These are phyloP conservation scores for Agrotis puta DNA, from an alignment of 2,888 invertebrate species.

Conservation along the genomic window DNA sequence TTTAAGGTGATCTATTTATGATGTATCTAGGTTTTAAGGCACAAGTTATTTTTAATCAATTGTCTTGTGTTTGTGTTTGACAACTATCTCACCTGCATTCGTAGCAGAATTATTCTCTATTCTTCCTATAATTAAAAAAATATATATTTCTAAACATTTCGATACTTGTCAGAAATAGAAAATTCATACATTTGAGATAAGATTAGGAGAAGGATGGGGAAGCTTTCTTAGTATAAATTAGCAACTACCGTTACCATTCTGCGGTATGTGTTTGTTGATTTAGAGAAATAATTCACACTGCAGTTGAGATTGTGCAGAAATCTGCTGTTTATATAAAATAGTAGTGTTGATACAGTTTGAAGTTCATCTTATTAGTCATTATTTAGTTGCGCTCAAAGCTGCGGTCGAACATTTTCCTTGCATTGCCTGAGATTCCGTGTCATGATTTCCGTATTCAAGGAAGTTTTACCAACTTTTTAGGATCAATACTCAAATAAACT, in stretches of 20 bases:
- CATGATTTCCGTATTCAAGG: no score
- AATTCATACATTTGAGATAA: no score
- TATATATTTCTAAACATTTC: no score
- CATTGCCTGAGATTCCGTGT: no score
- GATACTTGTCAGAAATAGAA: background rate
- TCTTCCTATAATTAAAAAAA: no score
- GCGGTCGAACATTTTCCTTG: background rate
- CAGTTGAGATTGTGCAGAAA: constrained; percentile 43
- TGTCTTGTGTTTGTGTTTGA: background rate
- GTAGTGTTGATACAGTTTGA: background rate
- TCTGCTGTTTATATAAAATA: constrained; percentile 31
- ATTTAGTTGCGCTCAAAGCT: background rate
- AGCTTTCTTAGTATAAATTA: constrained; percentile 27
- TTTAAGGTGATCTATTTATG: constrained; percentile 19
- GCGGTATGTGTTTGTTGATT: constrained; percentile 26
- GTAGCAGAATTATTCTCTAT: no score
- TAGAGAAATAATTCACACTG: constrained; percentile 36
- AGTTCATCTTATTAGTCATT: constrained; percentile 26
- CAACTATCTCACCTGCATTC: no score
- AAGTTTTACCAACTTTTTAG: no score
- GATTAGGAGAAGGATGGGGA: background rate
- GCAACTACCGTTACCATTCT: constrained; percentile 14
- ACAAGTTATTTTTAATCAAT: background rate
- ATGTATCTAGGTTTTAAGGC: background rate
- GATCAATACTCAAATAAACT: no score